phyloP scores from a whole-genome alignment of 2,797 vertebrate genomes.

The Pipistrellus kuhlii region DNA sequence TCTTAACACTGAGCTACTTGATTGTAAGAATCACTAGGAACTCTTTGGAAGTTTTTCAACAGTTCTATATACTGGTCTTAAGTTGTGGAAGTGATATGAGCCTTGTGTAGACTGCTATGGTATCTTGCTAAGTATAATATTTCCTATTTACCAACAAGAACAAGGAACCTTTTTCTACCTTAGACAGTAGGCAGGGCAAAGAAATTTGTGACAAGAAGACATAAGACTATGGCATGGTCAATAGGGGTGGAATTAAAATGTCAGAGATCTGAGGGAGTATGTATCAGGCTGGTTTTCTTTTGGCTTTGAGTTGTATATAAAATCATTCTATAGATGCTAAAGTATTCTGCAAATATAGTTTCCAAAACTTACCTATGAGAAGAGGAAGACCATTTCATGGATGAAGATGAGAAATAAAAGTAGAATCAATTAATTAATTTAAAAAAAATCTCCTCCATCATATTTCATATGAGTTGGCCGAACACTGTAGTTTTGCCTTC shows the following conservation, averaged over 20 bases:
- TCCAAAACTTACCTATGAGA: neutral
- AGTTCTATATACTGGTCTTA: neutral
- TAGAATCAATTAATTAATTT: neutral
- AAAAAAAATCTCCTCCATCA: neutral
- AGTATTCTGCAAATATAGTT: neutral
- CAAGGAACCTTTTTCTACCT: neutral
- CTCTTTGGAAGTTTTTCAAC: neutral
- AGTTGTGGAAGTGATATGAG: neutral
- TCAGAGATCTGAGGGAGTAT: neutral
- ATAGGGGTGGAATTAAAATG: neutral
- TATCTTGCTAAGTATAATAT: neutral
- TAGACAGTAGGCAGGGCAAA: neutral
- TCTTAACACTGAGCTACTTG: neutral
- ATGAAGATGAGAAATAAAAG: neutral
- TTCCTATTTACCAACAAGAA: neutral
- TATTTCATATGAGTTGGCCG: neutral
- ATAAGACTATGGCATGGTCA: neutral
- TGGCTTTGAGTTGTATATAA: neutral
- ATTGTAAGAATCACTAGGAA: neutral
- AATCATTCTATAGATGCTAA: neutral
- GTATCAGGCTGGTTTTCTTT: neutral
- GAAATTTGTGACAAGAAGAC: neutral
- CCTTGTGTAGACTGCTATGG: neutral
- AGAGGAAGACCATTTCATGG: neutral
- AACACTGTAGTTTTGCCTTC: neutral